phyloP scores from a whole-genome alignment of 2,797 vertebrate genomes.

The Crotalus adamanteus region DNA sequence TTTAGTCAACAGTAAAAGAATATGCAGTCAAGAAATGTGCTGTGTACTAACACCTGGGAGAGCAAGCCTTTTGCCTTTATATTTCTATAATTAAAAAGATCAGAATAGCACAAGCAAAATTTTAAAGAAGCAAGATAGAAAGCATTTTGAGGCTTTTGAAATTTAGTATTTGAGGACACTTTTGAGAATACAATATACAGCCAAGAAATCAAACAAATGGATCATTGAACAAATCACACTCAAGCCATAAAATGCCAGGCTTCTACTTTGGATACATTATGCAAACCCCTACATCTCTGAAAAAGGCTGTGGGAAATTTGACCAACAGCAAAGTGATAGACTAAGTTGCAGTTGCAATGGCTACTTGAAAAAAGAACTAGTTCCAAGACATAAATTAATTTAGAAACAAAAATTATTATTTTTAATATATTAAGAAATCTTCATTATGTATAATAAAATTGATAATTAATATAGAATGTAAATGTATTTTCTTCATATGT shows the following conservation, averaged over 20 bases:
- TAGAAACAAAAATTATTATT: conserved; percentile 72
- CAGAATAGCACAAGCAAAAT: background rate
- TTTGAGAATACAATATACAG: background rate
- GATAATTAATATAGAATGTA: conserved; percentile 70
- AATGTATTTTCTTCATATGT: conserved; percentile 64
- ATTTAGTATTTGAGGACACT: background rate
- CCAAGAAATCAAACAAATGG: background rate
- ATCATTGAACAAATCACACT: background rate
- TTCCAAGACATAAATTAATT: conserved; percentile 73
- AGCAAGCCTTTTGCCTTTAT: background rate
- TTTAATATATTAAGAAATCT: conserved; percentile 71
- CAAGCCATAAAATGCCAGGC: background rate
- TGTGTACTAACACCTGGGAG: background rate
- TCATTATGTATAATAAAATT: conserved; percentile 72
- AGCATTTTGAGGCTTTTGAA: background rate
- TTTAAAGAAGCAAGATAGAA: background rate
- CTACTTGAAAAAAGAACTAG: conserved; percentile 74
- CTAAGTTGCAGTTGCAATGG: background rate
- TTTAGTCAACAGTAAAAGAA: background rate
- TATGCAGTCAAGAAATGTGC: background rate
- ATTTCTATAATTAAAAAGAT: background rate
- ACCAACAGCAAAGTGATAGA: background rate
- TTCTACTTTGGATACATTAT: background rate
- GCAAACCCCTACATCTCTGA: background rate
- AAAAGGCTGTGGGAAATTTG: background rate